phyloP scores from a whole-genome alignment of 2,888 invertebrate genomes.

The Cryptocephalus primarius region DNA sequence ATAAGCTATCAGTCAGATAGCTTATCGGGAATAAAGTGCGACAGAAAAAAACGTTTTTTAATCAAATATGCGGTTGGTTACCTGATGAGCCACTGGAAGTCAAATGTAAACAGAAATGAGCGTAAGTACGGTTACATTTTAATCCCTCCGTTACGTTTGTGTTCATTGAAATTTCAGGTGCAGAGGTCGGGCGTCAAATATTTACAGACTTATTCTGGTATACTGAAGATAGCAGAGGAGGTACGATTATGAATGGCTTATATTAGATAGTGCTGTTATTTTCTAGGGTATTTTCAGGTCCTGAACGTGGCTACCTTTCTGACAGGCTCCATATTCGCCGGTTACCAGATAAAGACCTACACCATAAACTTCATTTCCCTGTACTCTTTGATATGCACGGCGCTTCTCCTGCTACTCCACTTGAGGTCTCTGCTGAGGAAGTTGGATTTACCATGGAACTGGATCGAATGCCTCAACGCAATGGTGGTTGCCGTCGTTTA shows the following conservation, averaged over 20 bases:
- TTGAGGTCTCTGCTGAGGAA: constrained; percentile 9
- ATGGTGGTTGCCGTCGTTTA: constrained; percentile 7
- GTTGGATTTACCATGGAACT: constrained; percentile 14
- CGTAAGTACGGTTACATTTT: not conserved
- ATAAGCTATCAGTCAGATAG: too few relatives aligned
- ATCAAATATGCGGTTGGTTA: not conserved
- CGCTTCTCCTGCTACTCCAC: constrained; percentile 11
- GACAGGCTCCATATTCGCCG: not conserved
- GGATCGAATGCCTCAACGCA: constrained; percentile 15
- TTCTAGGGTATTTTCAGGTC: too few relatives aligned
- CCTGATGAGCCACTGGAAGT: constrained; percentile 4
- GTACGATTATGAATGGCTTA: constrained; percentile 6
- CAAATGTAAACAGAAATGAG: constrained; percentile 4
- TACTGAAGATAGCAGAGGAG: constrained; percentile 14
- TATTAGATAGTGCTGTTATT: too few relatives aligned
- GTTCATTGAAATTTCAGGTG: constrained; percentile 1
- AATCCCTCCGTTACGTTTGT: too few relatives aligned
- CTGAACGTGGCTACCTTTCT: too few relatives aligned
- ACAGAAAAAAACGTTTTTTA: too few relatives aligned
- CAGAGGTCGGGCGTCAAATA: constrained; percentile 13
- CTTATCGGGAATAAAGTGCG: too few relatives aligned
- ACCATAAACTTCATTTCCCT: constrained; percentile 5
- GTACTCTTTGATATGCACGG: constrained; percentile 11
- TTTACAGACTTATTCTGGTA: constrained; percentile 14
- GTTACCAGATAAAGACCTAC: constrained; percentile 6